Base-by-base conservation (phyloP, 2,797 vertebrate genomes). In the Hippocampus kuda region DNA sequence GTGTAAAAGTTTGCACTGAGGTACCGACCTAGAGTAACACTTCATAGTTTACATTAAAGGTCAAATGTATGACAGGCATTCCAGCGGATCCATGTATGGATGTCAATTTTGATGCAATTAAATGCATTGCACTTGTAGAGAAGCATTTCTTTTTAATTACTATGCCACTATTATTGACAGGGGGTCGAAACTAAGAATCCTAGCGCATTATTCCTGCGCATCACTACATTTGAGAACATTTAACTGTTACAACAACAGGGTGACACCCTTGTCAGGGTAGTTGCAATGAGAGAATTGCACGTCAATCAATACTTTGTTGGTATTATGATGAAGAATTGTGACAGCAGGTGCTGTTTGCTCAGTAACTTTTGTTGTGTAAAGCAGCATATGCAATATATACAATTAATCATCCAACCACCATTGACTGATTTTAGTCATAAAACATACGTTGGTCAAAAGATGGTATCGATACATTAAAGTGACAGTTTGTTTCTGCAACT, bases 31-130 rank as follows among this genome's bases (percentile, higher is more conserved):
- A 66, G 46, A 72, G 53, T 78, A 80, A 84, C 77, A 69, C 75
- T 77, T 74, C 74, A 71, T 82, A 76, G 83, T 88, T 89, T 87
- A 87, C 84, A 73, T 71, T 73, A 77, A 68, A 76, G 68, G 41
- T 18, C 74, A 78, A 69, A 57, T 24, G 8, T 79, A 68, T 71
- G 72, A 77, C 71, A 75, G 63, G 75, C 83, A 86, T 85, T 86
- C 84, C 83, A 82, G 51, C 70, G 70, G 69, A n/a, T 3, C 30
- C 49, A 27, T 75, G 66, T 53, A 73, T 77, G 73, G 74, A 78
- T 81, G 79, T 82, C 70, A 16, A 38, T 77, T 83, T 83, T 78
- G 51, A 83, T 83, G 78, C 82, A 86, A 79, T 83, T 81, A 76
- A 81, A 79, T 73, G n/a, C 68, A 77, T 81, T 81, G 70, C 74